Conservation (phyloP, 2,113 vertebrate genomes). For the Antennarius striatus region DNA sequence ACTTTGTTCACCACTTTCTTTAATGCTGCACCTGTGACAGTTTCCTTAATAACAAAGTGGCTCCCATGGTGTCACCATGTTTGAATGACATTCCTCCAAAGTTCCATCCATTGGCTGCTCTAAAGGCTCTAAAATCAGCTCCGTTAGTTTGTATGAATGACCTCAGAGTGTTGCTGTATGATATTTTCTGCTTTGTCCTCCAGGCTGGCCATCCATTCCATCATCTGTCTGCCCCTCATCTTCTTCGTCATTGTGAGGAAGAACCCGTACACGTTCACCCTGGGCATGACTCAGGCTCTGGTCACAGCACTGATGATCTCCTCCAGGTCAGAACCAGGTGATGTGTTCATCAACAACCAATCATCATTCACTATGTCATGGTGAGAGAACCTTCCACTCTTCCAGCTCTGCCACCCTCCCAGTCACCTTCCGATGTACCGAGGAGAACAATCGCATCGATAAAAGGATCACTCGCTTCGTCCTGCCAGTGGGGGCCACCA, state of each 20-base stretch:
- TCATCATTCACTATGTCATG: neutral
- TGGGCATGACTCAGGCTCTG: conserved; percentile 96
- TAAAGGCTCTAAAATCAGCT: no score
- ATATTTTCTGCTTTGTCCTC: conserved; percentile 1
- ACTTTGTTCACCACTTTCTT: no score
- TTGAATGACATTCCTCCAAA: no score
- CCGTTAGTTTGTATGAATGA: no score
- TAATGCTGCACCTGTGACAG: no score
- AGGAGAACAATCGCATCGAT: conserved; percentile 93
- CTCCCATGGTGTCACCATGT: no score
- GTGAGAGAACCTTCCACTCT: neutral
- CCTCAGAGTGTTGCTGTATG: no score
- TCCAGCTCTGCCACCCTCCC: conserved; percentile 94
- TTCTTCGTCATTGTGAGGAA: conserved; percentile 92
- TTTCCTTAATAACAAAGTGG: no score
- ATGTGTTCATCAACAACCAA: neutral
- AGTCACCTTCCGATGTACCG: conserved; percentile 95
- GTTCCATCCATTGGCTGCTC: no score
- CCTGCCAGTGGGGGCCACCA: conserved; percentile 95
- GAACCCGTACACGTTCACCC: conserved; percentile 90
- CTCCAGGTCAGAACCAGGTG: conserved; percentile 51
- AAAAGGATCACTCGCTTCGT: conserved; percentile 97
- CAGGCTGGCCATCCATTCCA: conserved; percentile 92
- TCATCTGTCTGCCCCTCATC: conserved; percentile 88
- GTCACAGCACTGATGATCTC: conserved; percentile 83